Percentiles rank a stretch among this genome's conserved stretches.
These are phyloP conservation scores for Chionoecetes opilio DNA, from an alignment of 1,140 invertebrate genomes.

Conservation along the genomic window DNA sequence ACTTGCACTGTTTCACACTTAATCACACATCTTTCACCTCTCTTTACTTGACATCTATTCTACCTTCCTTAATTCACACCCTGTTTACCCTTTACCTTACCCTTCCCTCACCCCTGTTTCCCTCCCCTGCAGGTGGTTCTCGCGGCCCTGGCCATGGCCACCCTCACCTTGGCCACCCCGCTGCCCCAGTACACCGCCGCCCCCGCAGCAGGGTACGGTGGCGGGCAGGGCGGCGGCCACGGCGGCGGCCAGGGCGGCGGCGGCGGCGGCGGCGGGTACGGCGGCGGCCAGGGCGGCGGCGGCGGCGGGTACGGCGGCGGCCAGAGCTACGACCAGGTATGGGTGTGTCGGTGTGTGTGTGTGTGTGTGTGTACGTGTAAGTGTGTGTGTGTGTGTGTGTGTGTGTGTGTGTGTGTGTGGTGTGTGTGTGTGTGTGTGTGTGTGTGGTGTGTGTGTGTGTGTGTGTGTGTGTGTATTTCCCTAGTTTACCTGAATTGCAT, in stretches of 20 bases:
- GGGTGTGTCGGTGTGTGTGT: no score
- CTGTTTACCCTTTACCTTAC: not conserved
- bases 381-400: slow-evolving; percentile 55
- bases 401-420: not conserved
- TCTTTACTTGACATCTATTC: not conserved
- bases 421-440: not conserved
- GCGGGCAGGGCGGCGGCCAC: not conserved
- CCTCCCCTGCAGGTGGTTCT: no score
- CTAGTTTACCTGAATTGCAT: no score
- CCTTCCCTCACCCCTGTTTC: not conserved
- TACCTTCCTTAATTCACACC: not conserved
- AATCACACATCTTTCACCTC: not conserved
- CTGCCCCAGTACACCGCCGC: no score
- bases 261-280: not conserved
- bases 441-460: slow-evolving; percentile 5
- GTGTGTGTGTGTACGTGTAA: no score
- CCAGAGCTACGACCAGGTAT: not conserved
- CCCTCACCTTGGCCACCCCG: no score
- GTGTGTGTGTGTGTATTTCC: not conserved
- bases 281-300: not conserved
- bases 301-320: not conserved
- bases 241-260: not conserved
- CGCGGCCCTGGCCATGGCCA: no score
- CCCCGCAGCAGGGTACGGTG: no score
- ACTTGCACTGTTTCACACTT: no score